Evolutionary conservation across 37 sponge, comb jelly and placozoan species (phyloP).

Genomic region (Cladorhizidae sp.): DNA sequence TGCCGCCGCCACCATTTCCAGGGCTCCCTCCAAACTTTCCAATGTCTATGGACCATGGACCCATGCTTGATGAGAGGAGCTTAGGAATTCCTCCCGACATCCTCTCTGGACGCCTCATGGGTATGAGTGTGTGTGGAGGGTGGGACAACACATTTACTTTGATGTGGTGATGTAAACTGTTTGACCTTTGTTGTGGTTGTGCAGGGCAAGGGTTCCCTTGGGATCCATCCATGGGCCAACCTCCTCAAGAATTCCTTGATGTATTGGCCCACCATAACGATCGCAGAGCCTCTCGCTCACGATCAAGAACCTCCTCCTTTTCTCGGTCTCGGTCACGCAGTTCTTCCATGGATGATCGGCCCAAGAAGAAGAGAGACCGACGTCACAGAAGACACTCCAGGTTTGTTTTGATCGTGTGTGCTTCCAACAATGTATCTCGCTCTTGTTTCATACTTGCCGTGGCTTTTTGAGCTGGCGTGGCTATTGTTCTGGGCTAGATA

Average conservation of each 20-base stretch:
- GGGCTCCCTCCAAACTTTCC: slow-evolving; percentile 67
- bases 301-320: slow-evolving; percentile 31
- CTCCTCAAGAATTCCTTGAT: slow-evolving; percentile 54
- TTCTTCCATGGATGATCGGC: slow-evolving; percentile 47
- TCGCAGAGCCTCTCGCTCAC: slow-evolving; percentile 26
- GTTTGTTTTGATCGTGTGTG: no score
- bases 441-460: no score
- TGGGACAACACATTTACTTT: no score
- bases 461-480: no score
- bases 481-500: no score
- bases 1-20: slow-evolving; percentile 23
- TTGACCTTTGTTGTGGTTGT: neutral
- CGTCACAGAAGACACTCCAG: slow-evolving; percentile 31
- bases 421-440: no score
- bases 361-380: slow-evolving; percentile 27
- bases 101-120: no score
- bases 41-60: slow-evolving; percentile 40
- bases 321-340: slow-evolving; percentile 53
- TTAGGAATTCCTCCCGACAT: slow-evolving; percentile 31
- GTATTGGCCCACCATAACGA: neutral
- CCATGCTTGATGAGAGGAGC: slow-evolving; percentile 46
- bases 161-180: neutral
- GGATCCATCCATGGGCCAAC: slow-evolving; percentile 76
- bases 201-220: slow-evolving; percentile 46
- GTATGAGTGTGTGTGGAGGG: no score